A percentile compares a stretch with the other conserved stretches of the same genome.
Evolutionary conservation across 2,797 vertebrate species (phyloP).

Genomic region (Malacoctenus gilli): DNA sequence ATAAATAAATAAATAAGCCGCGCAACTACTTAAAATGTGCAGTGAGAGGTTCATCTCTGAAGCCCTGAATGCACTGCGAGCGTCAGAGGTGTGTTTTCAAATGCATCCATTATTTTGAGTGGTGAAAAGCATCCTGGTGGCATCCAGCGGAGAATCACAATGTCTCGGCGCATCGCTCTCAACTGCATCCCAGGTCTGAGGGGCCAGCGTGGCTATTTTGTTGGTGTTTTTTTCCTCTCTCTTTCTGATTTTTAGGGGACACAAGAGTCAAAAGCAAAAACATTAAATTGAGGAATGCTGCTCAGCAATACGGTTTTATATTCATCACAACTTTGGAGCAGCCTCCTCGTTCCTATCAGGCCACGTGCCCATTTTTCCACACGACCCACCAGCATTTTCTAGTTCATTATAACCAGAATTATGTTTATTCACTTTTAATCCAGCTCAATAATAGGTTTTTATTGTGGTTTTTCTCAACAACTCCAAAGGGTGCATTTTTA

Average conservation of each 20-base stretch:
- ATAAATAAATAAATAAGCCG: slow-evolving; percentile 18
- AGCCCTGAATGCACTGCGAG: slow-evolving; percentile 16
- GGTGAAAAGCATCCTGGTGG: slow-evolving; percentile 13
- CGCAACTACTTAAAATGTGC: slow-evolving; percentile 17
- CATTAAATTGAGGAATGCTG: background rate
- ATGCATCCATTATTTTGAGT: slow-evolving; percentile 29
- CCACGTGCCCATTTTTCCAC: too few relatives aligned
- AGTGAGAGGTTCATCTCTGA: slow-evolving; percentile 19
- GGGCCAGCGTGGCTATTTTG: background rate
- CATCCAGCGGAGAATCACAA: slow-evolving; percentile 21
- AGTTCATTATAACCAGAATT: too few relatives aligned
- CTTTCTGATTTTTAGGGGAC: background rate
- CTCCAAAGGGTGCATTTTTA: too few relatives aligned
- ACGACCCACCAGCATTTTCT: too few relatives aligned
- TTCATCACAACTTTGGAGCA: background rate
- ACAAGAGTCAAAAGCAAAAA: background rate
- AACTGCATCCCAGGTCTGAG: slow-evolving; percentile 12
- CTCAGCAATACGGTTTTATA: background rate
- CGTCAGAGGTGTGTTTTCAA: slow-evolving; percentile 9
- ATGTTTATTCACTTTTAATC: too few relatives aligned
- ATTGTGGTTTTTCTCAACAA: too few relatives aligned
- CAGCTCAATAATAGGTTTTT: too few relatives aligned
- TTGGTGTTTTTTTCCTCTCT: background rate
- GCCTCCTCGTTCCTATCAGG: background rate
- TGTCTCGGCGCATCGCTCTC: slow-evolving; percentile 5